Evolutionary conservation across 1,140 invertebrate species (phyloP), one percentile per base, ranked within the genome.

Genomic region (Polypedilum pembai): DNA sequence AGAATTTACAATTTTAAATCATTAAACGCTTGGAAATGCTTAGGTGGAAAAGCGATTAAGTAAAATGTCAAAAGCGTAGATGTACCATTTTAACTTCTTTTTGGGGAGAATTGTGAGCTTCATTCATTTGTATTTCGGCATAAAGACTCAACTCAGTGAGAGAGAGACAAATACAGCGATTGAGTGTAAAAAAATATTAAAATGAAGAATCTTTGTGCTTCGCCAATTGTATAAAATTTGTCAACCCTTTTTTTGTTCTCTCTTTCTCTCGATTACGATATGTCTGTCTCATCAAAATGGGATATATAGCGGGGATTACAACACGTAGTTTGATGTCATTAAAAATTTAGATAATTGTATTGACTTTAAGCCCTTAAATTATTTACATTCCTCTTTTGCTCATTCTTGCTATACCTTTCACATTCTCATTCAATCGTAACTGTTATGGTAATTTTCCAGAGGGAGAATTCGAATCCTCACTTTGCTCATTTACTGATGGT

Each of bases 181-280:
- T n/a, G 45, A 56, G n/a, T 12, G n/a, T 15, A 45, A 56, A 56
- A 56, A 56, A 56, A 56, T 56, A 12, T 56, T 56, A n/a, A n/a
- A 56, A 56, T n/a, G 45, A 56, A 56, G n/a, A 56, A n/a, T 56
- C n/a, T 56, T 56, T 56, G 45, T 56, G 45, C 45, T 56, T 56
- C 45, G 45, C 45, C 45, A 56, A 56, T 56, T 56, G 45, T 56
- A 56, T 69, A 21, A 69, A 21, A 69, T 69, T 18, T 69, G 65
- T 69, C 65, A 69, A 69, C 65, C 65, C 65, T 69, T 69, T 66
- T 69, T 69, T 69, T 8, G 17, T 10, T 69, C 65, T 20, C 65
- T 18, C 15, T 20, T 18, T 18, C 17, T 20, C 1, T 69, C 65
- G 8, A n/a, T 69, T 12, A 18, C 18, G n/a, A 18, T 69, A n/a